A percentile compares a stretch with the other conserved stretches of the same genome.
Conservation (phyloP, 2,113 vertebrate genomes). For the Emydura subglobosa region DNA sequence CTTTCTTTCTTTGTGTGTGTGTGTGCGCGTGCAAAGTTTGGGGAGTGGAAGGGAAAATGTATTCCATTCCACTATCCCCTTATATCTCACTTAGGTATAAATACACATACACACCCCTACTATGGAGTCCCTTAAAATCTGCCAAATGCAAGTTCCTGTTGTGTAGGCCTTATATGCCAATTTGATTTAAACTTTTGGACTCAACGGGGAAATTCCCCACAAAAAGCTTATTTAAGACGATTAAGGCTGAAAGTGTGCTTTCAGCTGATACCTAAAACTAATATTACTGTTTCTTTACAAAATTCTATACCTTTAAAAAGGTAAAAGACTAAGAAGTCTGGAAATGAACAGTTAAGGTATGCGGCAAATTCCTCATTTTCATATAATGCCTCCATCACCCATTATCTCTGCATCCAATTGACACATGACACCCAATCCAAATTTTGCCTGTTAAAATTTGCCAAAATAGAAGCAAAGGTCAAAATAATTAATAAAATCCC, state of each 20-base stretch:
- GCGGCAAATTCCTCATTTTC: background rate
- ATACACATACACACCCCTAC: rapidly evolving
- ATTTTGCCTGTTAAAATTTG: background rate
- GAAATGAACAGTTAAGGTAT: background rate
- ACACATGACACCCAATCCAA: background rate
- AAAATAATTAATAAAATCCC: background rate
- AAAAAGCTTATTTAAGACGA: background rate
- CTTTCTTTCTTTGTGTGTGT: no score
- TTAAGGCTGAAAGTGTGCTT: background rate
- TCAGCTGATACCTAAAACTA: background rate
- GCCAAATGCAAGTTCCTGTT: background rate
- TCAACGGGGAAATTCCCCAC: background rate
- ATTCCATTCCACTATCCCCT: background rate
- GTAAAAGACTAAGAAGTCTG: background rate
- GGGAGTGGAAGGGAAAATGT: rapidly evolving
- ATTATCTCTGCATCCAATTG: background rate
- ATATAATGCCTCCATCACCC: background rate
- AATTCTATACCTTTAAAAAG: background rate
- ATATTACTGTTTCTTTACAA: background rate
- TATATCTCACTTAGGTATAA: background rate
- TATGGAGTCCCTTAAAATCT: background rate
- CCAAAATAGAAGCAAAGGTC: background rate
- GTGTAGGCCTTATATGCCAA: rapidly evolving
- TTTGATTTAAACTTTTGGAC: background rate
- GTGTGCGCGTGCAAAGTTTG: background rate